Conservation (phyloP, 2,888 invertebrate species). For the Eulithis prunata region DNA sequence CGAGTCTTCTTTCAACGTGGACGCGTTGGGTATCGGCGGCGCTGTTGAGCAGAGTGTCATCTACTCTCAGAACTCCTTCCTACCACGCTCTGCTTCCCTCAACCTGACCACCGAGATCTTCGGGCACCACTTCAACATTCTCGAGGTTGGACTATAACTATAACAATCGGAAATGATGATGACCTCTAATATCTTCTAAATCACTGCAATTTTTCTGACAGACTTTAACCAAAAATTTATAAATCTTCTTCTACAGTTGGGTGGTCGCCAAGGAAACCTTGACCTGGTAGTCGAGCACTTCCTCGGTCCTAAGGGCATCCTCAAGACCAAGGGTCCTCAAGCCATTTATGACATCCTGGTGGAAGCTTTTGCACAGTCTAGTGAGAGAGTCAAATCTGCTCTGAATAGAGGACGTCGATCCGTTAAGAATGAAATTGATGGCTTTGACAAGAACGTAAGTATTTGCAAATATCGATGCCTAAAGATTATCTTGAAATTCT, state of each 20-base stretch:
- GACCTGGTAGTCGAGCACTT: conserved; percentile 90
- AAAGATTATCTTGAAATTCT: too few relatives aligned
- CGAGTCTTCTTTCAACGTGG: conserved; percentile 89
- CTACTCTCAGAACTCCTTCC: conserved; percentile 92
- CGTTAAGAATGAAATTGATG: conserved; percentile 72
- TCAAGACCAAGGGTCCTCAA: conserved; percentile 78
- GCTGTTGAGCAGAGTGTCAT: conserved; percentile 89
- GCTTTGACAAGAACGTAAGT: conserved; percentile 76
- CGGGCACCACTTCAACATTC: conserved; percentile 90
- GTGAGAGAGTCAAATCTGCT: conserved; percentile 75
- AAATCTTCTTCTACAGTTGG: conserved; percentile 66
- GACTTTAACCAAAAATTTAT: conserved; percentile 1
- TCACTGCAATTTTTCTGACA: too few relatives aligned
- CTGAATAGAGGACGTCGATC: conserved; percentile 71
- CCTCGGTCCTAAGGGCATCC: conserved; percentile 88
- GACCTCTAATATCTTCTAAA: neutral
- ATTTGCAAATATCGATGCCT: neutral
- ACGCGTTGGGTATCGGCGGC: conserved; percentile 88
- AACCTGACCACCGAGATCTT: conserved; percentile 92
- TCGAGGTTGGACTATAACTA: conserved; percentile 88
- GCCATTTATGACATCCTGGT: conserved; percentile 63
- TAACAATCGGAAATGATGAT: neutral
- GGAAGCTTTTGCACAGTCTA: conserved; percentile 59
- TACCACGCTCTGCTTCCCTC: conserved; percentile 88
- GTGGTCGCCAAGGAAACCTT: conserved; percentile 91